phyloP scores from a whole-genome alignment of 1,140 invertebrate genomes.

The Globodera rostochiensis region DNA sequence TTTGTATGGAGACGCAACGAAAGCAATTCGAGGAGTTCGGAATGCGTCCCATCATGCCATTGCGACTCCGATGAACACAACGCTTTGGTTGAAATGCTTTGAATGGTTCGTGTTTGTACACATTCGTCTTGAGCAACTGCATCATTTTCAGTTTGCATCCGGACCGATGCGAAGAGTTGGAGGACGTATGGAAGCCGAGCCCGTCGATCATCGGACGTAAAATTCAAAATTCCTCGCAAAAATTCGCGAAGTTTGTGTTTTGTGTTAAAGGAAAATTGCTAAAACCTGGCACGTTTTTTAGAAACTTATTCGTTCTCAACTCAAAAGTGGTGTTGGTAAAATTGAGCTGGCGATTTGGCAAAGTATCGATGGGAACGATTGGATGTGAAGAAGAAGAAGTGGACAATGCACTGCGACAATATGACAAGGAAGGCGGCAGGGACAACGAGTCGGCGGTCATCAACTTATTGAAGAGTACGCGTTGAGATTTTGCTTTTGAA shows the following conservation, averaged over 20 bases:
- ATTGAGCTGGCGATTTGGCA: constrained; percentile 5
- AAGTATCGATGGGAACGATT: constrained; percentile 16
- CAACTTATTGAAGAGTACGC: constrained; percentile 10
- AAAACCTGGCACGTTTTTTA: neutral
- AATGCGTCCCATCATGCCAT: constrained; percentile 4
- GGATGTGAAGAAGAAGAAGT: neutral
- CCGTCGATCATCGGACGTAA: constrained; percentile 24
- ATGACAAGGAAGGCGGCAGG: constrained; percentile 6
- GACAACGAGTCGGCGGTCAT: neutral
- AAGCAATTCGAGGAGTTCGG: constrained; percentile 5
- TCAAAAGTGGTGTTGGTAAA: neutral
- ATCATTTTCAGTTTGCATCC: constrained; percentile 18
- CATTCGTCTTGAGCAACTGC: neutral
- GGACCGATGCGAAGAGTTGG: constrained; percentile 26
- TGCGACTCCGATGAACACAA: constrained; percentile 7
- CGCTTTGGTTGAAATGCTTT: constrained; percentile 13
- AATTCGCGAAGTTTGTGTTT: constrained; percentile 14
- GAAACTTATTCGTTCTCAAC: constrained; percentile 9
- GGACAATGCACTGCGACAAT: neutral
- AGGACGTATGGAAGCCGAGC: constrained; percentile 29
- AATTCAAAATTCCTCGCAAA: constrained; percentile 15
- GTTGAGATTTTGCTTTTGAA: neutral
- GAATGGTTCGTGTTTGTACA: constrained; percentile 3
- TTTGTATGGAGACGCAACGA: constrained; percentile 15
- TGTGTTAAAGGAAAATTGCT: neutral